phyloP scores from a whole-genome alignment of 2,113 vertebrate genomes.

The Pavo muticus region DNA sequence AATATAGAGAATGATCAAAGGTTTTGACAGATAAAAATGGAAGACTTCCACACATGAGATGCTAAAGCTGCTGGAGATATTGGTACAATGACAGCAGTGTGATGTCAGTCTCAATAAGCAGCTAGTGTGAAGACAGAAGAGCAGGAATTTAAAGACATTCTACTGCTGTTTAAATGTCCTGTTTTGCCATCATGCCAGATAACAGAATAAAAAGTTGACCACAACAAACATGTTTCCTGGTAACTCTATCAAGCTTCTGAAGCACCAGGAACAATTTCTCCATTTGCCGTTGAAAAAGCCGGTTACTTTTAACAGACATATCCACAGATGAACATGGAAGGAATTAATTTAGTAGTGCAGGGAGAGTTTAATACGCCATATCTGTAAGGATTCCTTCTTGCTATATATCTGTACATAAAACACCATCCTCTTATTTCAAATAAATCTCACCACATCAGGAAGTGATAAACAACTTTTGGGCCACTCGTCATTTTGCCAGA shows the following conservation, averaged over 20 bases:
- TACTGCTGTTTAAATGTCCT: not conserved
- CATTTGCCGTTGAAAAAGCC: not conserved
- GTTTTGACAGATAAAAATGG: not conserved
- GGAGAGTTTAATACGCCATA: not conserved
- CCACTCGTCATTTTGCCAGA: not conserved
- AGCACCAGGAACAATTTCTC: not conserved
- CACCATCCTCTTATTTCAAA: not conserved
- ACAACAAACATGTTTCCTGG: not conserved
- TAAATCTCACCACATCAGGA: not conserved
- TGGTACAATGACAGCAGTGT: not conserved
- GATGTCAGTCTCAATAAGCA: constrained; percentile 10
- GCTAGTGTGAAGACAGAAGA: not conserved
- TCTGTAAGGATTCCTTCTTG: not conserved
- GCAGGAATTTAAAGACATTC: not conserved
- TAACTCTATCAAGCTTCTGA: not conserved
- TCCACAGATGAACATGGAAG: not conserved
- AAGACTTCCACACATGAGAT: not conserved
- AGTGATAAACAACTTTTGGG: not conserved
- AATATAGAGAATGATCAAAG: not conserved
- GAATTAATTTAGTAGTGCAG: not conserved
- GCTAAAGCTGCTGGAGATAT: not conserved
- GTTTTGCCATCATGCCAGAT: not conserved
- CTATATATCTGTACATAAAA: not conserved
- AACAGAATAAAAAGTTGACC: not conserved
- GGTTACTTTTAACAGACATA: not conserved